These are phyloP conservation scores for Pempheris klunzingeri DNA, from an alignment of 2,797 vertebrate genomes.

Conservation along the genomic window DNA sequence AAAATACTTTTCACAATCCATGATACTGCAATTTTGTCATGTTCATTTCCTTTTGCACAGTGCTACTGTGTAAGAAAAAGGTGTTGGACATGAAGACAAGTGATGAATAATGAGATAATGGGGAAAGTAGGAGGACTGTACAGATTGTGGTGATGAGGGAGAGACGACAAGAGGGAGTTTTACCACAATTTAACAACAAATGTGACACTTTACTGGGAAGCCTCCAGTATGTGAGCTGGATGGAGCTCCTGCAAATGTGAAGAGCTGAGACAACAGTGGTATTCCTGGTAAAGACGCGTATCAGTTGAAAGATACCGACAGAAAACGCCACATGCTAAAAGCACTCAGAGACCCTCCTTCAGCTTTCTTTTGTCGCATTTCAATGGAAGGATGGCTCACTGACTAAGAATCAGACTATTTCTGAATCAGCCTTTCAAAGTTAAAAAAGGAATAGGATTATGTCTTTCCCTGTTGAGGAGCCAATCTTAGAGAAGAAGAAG, in stretches of 20 bases:
- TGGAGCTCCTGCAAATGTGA: background rate
- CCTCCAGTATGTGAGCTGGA: background rate
- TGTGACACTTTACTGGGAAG: background rate
- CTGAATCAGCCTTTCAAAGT: background rate
- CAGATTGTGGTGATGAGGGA: background rate
- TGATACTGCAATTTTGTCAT: background rate
- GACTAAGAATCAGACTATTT: background rate
- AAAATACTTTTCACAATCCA: background rate
- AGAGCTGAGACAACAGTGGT: too few species aligned
- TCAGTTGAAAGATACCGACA: background rate
- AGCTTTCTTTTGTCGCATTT: too few species aligned
- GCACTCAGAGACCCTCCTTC: background rate
- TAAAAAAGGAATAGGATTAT: too few species aligned
- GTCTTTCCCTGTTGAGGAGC: background rate
- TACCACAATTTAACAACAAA: background rate
- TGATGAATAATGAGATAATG: background rate
- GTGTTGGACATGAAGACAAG: background rate
- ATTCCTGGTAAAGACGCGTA: too few species aligned
- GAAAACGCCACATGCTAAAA: background rate
- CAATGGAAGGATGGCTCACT: background rate
- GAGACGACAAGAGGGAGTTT: background rate
- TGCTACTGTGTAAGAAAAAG: background rate
- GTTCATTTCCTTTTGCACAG: background rate
- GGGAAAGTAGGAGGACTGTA: background rate
- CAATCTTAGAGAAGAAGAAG: background rate